These are phyloP conservation scores for Orientallactaga bullata DNA, from an alignment of 2,113 vertebrate genomes.

Conservation along the genomic window DNA sequence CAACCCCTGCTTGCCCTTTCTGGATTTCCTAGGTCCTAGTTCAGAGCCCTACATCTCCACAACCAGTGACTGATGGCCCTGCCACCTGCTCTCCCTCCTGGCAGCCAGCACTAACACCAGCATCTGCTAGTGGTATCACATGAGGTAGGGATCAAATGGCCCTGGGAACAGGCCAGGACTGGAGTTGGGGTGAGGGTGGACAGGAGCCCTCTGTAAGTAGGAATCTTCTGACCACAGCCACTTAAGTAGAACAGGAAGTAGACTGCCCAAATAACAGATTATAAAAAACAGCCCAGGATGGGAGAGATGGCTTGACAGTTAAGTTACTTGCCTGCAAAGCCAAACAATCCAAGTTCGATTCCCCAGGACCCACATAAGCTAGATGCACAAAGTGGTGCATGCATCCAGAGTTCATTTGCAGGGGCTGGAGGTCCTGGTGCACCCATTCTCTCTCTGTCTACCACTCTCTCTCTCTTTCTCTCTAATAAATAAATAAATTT, in stretches of 20 bases:
- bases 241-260: not conserved
- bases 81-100: slow-evolving; percentile 61
- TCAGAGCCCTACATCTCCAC: not conserved
- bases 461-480: too few species aligned
- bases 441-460: too few species aligned
- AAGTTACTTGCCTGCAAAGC: too few species aligned
- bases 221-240: not conserved
- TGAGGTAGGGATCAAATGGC: slow-evolving; percentile 61
- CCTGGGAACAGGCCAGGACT: slow-evolving; percentile 23
- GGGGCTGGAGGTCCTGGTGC: too few species aligned
- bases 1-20: not conserved
- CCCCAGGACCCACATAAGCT: too few species aligned
- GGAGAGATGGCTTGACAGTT: too few species aligned
- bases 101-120: not conserved
- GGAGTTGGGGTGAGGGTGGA: not conserved
- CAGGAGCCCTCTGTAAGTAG: slow-evolving; percentile 15
- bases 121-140: slow-evolving; percentile 56
- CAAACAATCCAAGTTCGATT: too few species aligned
- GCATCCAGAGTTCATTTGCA: too few species aligned
- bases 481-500: too few species aligned
- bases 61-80: not conserved
- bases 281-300: not conserved
- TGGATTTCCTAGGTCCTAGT: not conserved
- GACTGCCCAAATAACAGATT: not conserved
- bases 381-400: too few species aligned